Evolutionary conservation across 2,797 vertebrate genomes (phyloP), one percentile per base, ranked within the genome.

Genomic region (Pseudomugil gertrudae): DNA sequence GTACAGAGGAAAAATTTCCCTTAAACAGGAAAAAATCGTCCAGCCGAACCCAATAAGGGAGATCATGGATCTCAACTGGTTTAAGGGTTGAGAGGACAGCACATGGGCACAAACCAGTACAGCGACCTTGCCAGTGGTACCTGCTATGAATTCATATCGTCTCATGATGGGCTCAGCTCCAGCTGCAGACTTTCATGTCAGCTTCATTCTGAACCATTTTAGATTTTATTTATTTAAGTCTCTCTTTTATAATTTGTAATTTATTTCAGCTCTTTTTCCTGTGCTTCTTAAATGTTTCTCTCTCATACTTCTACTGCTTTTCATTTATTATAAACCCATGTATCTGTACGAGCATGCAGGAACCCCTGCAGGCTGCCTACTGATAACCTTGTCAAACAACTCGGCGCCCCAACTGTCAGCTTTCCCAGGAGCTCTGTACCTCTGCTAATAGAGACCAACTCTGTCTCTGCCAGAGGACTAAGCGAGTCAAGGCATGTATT

Each of bases 331-430:
- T 79, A 77, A 71, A 50, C 65, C 60, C 60, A 50, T 70, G 81
- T 87, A 77, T 89, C 79, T 83, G 50, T 72, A 63, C 67, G 74
- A 75, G 57, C n/a, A 35, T 51, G 76, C 55, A 58, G 75, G 73
- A 84, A 78, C 54, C 29, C 62, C 81, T 83, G 72, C 76, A 72
- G 68, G 74, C 79, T 57, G 21, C 60, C 66, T 76, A 73, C 86
- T 77, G 89, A 92, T 92, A 91, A 90, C 88, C 85, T 78, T 84
- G 88, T 88, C 88, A 88, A 78, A 76, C 82, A 74, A 72, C 48
- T 61, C 52, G 43, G 59, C 59, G 60, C 30, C 78, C 71, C 30
- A n/a, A 47, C 76, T 71, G 74, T 76, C 76, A 80, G 77, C 65
- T 78, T 62, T 80, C 76, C 74, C 78, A 43, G 69, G 80, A 78